Evolutionary conservation across 23 tunicate genomes (phyloP), one percentile per base, ranked within the genome.

Genomic region (Oikopleura dioica): DNA sequence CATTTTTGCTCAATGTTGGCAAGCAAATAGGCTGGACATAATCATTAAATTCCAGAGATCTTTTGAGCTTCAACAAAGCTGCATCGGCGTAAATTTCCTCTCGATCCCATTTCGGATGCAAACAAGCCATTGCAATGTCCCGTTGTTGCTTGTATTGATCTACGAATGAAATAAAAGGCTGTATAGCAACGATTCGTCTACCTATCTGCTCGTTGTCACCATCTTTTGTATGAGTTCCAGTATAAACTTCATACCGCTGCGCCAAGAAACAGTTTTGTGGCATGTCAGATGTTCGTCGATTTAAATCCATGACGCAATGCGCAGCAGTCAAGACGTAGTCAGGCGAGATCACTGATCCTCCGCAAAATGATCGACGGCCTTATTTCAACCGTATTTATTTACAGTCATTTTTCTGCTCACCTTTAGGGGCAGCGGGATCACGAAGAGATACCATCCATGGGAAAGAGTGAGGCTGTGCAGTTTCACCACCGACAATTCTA

Each of bases 21-120:
- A 94, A 16, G 78, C 99, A 94, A 21, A 75, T 82, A 0, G 99
- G 99, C 69, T 83, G 88, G 1, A 79, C 88, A 68, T 59, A 94
- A 5, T 81, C 59, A 82, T 94, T 81, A 59, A 83, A 78, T 58
- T 31, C 72, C 75, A 91, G 81, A 23, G 79, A 82, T 76, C 68
- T 68, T 38, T 37, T 82, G 32, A 91, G 79, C 26, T 80, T 78
- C 51, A 91, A 80, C 55, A 91, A 69, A 1, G 84, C 92, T 23
- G 87, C 83, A 78, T 94, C 99, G 79, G 30, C 72, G 26, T 63
- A 63, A 63, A 63, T 16, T 9, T 44, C 21, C 2, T 12, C 26
- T 63, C 5, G 29, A 16, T 23, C 33, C 72, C 72, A 63, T 63
- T 63, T 63, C 29, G 72, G 72, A 28, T 63, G 72, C 72, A 63